Evolutionary conservation across 2,888 invertebrate genomes (phyloP), one percentile per base, ranked within the genome.

Genomic region (Drosophila birchii): DNA sequence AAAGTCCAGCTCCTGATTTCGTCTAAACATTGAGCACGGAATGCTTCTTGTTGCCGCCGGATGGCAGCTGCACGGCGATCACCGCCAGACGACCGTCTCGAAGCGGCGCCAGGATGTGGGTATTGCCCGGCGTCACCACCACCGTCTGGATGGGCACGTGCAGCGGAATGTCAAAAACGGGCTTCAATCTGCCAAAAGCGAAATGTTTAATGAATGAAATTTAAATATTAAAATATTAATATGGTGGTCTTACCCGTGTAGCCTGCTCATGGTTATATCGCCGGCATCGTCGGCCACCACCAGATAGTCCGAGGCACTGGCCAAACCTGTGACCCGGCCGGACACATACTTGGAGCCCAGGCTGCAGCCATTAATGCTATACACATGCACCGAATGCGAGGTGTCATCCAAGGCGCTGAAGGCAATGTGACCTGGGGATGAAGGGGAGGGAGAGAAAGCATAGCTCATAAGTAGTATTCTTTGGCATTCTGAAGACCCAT

Each of bases 61-160:
- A 76, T 5, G 93, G 92, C 73, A 92, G 77, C 58, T 93, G 92
- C 6, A 93, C 92, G 59, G 93, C 93, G 51, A 94, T 92, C 44
- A 94, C 93, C n/a, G 93, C 93, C 47, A 94, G 84, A 49, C 93
- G 93, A 5, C 95, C 95, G 84, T 95, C 95, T 2, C 93, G 91
- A 18, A 95, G 90, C 1, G 94, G 94, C 1, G 93, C 94, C 72
- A 95, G 89, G 58, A 95, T 92, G 80, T 95, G 95, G 39, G 94
- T 94, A 78, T 93, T 93, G 43, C 93, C 93, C 18, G 93, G 92
- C 18, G 94, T 93, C 12, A 93, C 92, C 53, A 93, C 92, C 32
- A 93, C 92, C 18, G 93, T 93, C 86, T 93, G 93, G 62, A 94
- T 93, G 63, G 93, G 93, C 79, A 93, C 92, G 80, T 94, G 93